Conservation (phyloP, 2,888 invertebrate species). For the Watsonalla binaria region DNA sequence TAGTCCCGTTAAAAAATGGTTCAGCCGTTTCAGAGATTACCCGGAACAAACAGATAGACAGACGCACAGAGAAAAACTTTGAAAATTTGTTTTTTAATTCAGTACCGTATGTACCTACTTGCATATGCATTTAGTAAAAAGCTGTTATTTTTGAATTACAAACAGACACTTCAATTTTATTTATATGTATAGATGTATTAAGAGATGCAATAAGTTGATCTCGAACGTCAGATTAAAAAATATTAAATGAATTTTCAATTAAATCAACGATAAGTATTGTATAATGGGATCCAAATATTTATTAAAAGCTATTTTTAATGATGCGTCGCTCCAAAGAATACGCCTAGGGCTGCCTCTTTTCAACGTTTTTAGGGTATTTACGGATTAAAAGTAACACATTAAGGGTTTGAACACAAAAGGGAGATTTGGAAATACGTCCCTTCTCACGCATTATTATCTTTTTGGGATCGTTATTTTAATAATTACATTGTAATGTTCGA, state of each 20-base stretch:
- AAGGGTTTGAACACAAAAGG: background rate
- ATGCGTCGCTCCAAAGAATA: background rate
- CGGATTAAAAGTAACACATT: background rate
- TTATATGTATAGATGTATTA: too few species aligned
- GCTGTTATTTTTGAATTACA: too few species aligned
- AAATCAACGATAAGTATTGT: background rate
- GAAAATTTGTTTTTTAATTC: too few species aligned
- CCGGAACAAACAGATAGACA: too few species aligned
- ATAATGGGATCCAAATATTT: background rate
- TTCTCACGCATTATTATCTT: background rate
- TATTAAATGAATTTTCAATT: constrained; percentile 3
- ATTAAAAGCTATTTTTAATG: background rate
- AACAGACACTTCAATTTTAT: too few species aligned
- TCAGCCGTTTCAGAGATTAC: too few species aligned
- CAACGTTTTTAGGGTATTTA: background rate
- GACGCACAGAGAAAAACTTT: too few species aligned
- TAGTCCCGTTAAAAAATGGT: too few species aligned
- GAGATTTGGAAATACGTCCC: background rate
- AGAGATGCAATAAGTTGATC: too few species aligned
- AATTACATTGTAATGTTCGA: background rate
- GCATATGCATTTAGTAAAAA: too few species aligned
- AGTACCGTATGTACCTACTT: too few species aligned
- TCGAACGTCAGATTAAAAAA: background rate
- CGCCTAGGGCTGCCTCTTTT: constrained; percentile 4
- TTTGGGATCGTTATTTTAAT: background rate